Evolutionary conservation across 2,888 invertebrate species (phyloP).

Genomic region (Keiferia lycopersicella): DNA sequence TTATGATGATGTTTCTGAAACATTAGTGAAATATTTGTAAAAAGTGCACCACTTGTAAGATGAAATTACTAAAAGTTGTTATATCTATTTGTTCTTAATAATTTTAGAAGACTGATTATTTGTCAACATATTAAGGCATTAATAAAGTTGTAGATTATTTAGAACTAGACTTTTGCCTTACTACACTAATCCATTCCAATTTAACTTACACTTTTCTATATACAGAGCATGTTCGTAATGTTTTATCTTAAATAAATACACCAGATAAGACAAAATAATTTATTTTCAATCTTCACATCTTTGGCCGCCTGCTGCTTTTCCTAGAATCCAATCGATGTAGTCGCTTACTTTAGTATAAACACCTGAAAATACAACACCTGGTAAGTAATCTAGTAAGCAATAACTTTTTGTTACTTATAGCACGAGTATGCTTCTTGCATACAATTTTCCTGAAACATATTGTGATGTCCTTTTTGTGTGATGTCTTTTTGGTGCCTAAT

Average conservation of each 20-base stretch:
- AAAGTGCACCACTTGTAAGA: neutral
- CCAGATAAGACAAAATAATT: conserved; percentile 12
- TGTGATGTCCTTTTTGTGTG: too few species aligned
- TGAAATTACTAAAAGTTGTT: conserved; percentile 10
- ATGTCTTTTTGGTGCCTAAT: too few species aligned
- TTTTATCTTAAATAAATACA: neutral
- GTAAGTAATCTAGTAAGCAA: neutral
- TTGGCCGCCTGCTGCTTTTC: conserved; percentile 53
- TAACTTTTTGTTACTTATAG: neutral
- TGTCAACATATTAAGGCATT: conserved; percentile 1
- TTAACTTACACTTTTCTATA: too few species aligned
- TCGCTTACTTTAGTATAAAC: conserved; percentile 83
- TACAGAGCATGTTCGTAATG: too few species aligned
- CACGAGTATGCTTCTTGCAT: neutral
- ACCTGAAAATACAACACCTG: conserved; percentile 56
- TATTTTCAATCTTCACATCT: conserved; percentile 53
- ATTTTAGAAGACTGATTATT: conserved; percentile 22
- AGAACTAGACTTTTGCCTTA: neutral
- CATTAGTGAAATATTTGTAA: neutral
- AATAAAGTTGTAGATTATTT: conserved; percentile 3
- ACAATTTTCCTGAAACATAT: too few species aligned
- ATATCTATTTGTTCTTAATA: conserved; percentile 9
- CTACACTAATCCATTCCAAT: too few species aligned
- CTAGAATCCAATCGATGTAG: conserved; percentile 79
- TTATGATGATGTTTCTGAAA: neutral